Percentiles rank a stretch among this genome's conserved stretches.
These are phyloP conservation scores for Empidonax alnorum DNA, from an alignment of 2,113 vertebrate species.

Conservation along the genomic window DNA sequence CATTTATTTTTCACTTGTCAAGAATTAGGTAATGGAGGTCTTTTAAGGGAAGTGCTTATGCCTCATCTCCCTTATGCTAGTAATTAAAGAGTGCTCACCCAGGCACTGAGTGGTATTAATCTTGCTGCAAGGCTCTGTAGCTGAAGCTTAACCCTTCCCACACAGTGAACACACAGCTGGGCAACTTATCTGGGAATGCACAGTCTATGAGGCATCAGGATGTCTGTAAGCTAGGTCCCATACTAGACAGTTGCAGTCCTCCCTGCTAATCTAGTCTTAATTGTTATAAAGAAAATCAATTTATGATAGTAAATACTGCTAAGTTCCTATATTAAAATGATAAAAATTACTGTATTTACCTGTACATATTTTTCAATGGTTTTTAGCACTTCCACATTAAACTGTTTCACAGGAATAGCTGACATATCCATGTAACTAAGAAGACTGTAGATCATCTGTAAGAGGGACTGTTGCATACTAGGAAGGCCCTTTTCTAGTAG, in stretches of 20 bases:
- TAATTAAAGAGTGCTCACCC: neutral
- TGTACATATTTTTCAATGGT: slow-evolving; percentile 98
- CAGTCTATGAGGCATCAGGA: neutral
- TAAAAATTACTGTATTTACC: slow-evolving; percentile 70
- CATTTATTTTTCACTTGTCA: neutral
- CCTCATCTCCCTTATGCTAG: neutral
- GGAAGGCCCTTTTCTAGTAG: slow-evolving; percentile 96
- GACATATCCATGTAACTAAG: slow-evolving; percentile 96
- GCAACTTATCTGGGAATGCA: neutral
- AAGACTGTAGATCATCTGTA: slow-evolving; percentile 96
- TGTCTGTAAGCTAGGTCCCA: neutral
- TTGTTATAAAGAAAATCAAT: neutral
- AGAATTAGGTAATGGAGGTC: neutral
- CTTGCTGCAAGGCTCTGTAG: neutral
- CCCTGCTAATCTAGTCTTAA: neutral
- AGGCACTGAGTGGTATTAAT: neutral
- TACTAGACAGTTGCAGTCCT: neutral
- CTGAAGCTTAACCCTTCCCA: neutral
- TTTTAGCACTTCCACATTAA: slow-evolving; percentile 95
- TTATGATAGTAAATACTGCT: neutral
- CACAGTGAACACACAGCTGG: neutral
- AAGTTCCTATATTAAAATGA: neutral
- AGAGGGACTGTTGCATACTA: slow-evolving; percentile 94
- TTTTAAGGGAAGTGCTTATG: neutral
- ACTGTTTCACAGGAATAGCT: slow-evolving; percentile 90